These are phyloP conservation scores for Temnothorax ravouxi DNA, from an alignment of 2,888 invertebrate species.

Conservation along the genomic window DNA sequence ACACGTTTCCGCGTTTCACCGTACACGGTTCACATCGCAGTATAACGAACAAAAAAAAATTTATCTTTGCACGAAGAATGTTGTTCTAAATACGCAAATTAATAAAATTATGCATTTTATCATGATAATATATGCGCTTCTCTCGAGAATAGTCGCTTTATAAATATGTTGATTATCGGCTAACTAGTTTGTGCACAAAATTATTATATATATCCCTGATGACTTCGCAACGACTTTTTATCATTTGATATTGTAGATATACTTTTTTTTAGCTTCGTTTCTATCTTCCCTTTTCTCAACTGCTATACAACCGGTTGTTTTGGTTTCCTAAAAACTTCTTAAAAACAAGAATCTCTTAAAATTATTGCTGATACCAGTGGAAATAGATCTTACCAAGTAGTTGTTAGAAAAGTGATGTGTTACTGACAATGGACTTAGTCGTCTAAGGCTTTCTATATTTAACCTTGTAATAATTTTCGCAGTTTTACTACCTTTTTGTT, in stretches of 20 bases:
- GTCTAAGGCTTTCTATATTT: not conserved
- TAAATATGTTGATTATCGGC: not conserved
- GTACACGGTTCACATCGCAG: not conserved
- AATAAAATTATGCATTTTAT: not conserved
- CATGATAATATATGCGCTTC: not conserved
- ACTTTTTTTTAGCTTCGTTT: too few species aligned
- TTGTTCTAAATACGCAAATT: not conserved
- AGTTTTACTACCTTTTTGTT: not conserved
- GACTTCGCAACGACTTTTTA: not conserved
- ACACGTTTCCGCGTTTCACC: not conserved
- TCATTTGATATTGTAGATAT: not conserved
- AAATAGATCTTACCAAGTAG: not conserved
- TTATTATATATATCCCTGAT: not conserved
- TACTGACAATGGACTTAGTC: not conserved
- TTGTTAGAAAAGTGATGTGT: not conserved
- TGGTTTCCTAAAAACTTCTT: not conserved
- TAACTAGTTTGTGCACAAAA: not conserved
- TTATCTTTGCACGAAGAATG: not conserved
- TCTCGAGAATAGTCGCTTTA: not conserved
- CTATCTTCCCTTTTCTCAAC: not conserved
- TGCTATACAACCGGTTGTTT: not conserved
- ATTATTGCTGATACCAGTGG: not conserved
- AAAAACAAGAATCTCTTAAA: not conserved
- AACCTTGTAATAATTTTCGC: constrained; percentile 19
- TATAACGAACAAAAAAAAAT: constrained; percentile 5